phyloP scores from a whole-genome alignment of 1,140 invertebrate genomes.

The Antheraea mylitta region DNA sequence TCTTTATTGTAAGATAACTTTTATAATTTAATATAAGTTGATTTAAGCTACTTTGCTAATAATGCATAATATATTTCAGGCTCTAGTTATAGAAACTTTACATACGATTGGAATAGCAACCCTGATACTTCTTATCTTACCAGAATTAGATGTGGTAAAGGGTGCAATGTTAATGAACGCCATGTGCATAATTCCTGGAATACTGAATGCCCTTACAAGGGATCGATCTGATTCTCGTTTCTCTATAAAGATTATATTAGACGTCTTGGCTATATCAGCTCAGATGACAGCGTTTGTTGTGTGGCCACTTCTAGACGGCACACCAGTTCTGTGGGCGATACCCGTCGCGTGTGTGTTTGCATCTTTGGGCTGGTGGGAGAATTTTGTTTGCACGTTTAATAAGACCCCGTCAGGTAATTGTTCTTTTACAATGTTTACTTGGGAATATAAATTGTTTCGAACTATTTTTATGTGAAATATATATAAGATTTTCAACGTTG shows the following conservation, averaged over 20 bases:
- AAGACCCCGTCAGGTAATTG: constrained; percentile 44
- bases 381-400: constrained; percentile 85
- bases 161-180: constrained; percentile 96
- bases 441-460: too few species aligned
- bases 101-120: constrained; percentile 91
- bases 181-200: constrained; percentile 89
- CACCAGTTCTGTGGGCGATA: constrained; percentile 86
- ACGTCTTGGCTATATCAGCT: constrained; percentile 88
- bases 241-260: constrained; percentile 86
- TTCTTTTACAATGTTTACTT: background rate
- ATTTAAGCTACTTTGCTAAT: background rate
- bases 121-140: constrained; percentile 91
- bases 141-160: constrained; percentile 93
- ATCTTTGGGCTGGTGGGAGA: constrained; percentile 98
- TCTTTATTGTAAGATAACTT: constrained; percentile 72
- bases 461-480: too few species aligned
- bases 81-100: constrained; percentile 91
- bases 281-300: constrained; percentile 93
- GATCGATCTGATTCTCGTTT: constrained; percentile 87
- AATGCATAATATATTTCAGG: constrained; percentile 60
- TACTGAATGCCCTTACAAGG: constrained; percentile 86
- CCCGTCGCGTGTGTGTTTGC: constrained; percentile 90
- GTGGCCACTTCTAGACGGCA: constrained; percentile 89
- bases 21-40: background rate
- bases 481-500: too few species aligned